phyloP scores from a whole-genome alignment of 2,888 invertebrate genomes.

The Alsophila aescularia region DNA sequence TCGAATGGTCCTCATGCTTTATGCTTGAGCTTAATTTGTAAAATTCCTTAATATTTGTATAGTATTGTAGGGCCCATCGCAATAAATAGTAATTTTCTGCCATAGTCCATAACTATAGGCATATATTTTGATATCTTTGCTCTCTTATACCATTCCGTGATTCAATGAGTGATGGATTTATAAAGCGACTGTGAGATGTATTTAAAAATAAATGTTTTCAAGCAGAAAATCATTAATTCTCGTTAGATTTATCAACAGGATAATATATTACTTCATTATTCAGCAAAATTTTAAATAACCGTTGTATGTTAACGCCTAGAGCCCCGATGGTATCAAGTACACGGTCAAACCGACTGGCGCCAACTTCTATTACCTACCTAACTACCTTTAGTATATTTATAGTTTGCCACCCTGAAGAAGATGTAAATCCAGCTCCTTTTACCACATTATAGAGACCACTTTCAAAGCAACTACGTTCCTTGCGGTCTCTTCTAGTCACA shows the following conservation, averaged over 20 bases:
- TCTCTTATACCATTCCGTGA: too few relatives aligned
- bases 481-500: conserved; percentile 55
- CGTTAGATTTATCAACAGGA: neutral
- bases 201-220: too few relatives aligned
- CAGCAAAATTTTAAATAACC: conserved; percentile 60
- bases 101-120: too few relatives aligned
- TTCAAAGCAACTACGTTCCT: conserved; percentile 60
- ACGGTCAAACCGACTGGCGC: conserved; percentile 66
- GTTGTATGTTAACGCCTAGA: conserved; percentile 62
- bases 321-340: conserved; percentile 71
- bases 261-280: conserved; percentile 40
- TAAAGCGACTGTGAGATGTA: too few relatives aligned
- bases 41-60: too few relatives aligned
- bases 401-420: conserved; percentile 58
- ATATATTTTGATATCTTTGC: too few relatives aligned
- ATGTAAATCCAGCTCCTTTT: conserved; percentile 62
- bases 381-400: conserved; percentile 51
- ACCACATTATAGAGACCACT: conserved; percentile 61
- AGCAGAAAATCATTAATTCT: too few relatives aligned
- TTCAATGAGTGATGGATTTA: too few relatives aligned
- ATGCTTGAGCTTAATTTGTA: too few relatives aligned
- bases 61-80: too few relatives aligned
- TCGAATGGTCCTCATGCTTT: too few relatives aligned
- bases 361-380: conserved; percentile 60
- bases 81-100: too few relatives aligned